Evolutionary conservation across 2,113 vertebrate genomes (phyloP).

Genomic region (Prochilodus magdalenae): DNA sequence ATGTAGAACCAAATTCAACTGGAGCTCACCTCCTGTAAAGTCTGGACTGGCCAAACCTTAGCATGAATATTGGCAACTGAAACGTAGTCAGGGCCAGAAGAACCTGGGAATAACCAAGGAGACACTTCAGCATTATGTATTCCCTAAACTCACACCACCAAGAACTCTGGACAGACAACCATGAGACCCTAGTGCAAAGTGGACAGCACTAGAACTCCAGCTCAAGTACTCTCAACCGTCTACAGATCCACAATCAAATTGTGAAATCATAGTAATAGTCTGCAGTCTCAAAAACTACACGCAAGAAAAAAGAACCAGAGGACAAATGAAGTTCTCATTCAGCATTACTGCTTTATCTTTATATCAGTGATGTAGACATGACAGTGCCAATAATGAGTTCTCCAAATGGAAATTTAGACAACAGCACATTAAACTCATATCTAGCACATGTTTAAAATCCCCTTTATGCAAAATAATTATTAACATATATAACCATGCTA

Average conservation of each 20-base stretch:
- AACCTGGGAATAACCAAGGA: constrained; percentile 73
- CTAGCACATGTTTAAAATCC: neutral
- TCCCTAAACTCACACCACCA: neutral
- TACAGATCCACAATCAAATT: neutral
- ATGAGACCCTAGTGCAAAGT: neutral
- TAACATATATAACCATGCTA: neutral
- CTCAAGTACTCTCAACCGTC: neutral
- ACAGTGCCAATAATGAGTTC: too few species aligned
- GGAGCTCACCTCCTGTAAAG: constrained; percentile 87
- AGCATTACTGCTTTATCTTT: too few species aligned
- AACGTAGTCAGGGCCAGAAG: constrained; percentile 90
- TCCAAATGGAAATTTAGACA: too few species aligned
- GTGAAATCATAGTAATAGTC: too few species aligned
- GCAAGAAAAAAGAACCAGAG: too few species aligned
- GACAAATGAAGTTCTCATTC: too few species aligned
- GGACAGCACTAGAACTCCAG: neutral
- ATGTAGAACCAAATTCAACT: neutral
- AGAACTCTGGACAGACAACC: neutral
- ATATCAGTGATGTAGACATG: too few species aligned
- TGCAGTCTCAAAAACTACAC: too few species aligned
- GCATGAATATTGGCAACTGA: constrained; percentile 86
- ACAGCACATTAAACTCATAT: too few species aligned
- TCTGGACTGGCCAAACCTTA: constrained; percentile 88
- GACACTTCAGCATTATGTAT: neutral
- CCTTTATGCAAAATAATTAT: neutral